Percentiles rank a stretch among this genome's conserved stretches.
Conservation (phyloP, 2,888 invertebrate genomes). For the Brachycybe producta region DNA sequence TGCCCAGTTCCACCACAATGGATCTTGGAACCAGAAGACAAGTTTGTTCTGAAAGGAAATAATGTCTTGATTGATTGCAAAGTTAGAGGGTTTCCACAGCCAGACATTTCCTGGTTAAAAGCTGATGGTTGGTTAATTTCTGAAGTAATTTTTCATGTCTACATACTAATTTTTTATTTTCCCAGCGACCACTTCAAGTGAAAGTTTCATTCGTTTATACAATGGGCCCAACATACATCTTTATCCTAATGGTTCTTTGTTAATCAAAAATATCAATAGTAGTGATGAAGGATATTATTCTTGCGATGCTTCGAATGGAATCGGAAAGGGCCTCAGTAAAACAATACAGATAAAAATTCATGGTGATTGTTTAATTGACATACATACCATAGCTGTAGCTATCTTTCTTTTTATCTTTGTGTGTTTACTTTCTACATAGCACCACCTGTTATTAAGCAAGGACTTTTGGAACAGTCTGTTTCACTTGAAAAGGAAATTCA, state of each 20-base stretch:
- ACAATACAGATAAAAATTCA: slow-evolving; percentile 87
- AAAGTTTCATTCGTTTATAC: no score
- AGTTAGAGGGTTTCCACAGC: slow-evolving; percentile 10
- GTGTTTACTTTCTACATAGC: not conserved
- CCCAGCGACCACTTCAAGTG: no score
- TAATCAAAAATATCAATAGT: not conserved
- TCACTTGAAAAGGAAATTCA: slow-evolving; percentile 4
- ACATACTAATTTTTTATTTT: no score
- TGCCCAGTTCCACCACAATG: slow-evolving; percentile 14
- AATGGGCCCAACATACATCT: not conserved
- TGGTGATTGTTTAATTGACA: no score
- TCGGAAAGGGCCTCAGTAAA: slow-evolving; percentile 86
- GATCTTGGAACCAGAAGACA: slow-evolving; percentile 12
- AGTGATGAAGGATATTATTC: slow-evolving; percentile 65
- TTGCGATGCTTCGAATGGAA: slow-evolving; percentile 91
- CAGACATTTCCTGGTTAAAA: slow-evolving; percentile 15
- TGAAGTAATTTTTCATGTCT: not conserved
- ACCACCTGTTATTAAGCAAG: slow-evolving; percentile 5
- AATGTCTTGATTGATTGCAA: slow-evolving; percentile 11
- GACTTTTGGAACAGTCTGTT: not conserved
- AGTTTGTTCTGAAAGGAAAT: slow-evolving; percentile 1
- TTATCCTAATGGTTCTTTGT: not conserved
- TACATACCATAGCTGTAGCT: no score
- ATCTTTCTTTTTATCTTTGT: not conserved
- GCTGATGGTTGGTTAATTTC: slow-evolving; percentile 9